Evolutionary conservation across 2,888 invertebrate species (phyloP).

Genomic region (Anarsia innoxiella): DNA sequence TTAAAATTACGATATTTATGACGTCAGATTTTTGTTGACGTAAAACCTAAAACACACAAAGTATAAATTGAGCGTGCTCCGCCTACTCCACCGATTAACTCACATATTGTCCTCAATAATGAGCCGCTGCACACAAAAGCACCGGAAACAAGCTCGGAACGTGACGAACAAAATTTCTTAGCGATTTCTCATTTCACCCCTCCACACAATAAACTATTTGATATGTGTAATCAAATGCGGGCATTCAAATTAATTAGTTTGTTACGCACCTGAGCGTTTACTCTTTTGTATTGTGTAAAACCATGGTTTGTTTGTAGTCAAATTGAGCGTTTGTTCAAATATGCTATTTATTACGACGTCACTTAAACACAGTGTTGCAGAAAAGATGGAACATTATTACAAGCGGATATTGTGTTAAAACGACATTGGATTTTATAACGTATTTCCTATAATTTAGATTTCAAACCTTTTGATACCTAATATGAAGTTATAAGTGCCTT

Average conservation of each 20-base stretch:
- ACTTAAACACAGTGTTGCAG: constrained; percentile 3
- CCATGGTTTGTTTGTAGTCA: not conserved
- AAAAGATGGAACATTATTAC: no score
- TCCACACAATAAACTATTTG: constrained; percentile 61
- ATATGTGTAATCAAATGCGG: constrained; percentile 75
- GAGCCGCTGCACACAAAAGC: constrained; percentile 52
- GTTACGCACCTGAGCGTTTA: constrained; percentile 72
- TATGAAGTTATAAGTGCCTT: constrained; percentile 1
- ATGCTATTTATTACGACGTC: not conserved
- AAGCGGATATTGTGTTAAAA: not conserved
- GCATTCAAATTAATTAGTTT: constrained; percentile 72
- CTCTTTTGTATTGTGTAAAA: constrained; percentile 40
- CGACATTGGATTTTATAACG: constrained; percentile 1
- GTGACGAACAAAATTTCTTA: constrained; percentile 73
- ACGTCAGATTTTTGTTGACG: no score
- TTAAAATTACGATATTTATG: no score
- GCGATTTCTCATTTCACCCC: constrained; percentile 73
- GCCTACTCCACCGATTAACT: no score
- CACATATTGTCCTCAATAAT: constrained; percentile 45
- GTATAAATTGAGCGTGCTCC: no score
- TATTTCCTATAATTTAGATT: constrained; percentile 1
- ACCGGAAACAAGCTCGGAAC: constrained; percentile 63
- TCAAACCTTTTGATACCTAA: not conserved
- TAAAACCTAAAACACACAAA: no score
- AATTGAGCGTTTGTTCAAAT: constrained; percentile 5